A percentile compares a stretch with the other conserved stretches of the same genome.
Evolutionary conservation across 2,797 vertebrate genomes (phyloP).

Genomic region (Cryptoblepharus egeriae): DNA sequence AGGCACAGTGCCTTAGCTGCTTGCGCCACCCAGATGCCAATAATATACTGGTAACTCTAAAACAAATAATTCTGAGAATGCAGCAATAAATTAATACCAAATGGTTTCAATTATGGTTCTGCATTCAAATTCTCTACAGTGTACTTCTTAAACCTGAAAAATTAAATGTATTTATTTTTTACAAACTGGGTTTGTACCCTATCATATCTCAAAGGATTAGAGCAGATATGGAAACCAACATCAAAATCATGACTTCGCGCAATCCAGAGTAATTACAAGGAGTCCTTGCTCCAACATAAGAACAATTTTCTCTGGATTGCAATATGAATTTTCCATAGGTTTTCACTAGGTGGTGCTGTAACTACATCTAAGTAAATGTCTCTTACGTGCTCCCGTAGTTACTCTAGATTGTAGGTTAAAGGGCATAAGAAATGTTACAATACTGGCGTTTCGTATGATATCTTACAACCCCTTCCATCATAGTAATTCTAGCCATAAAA

Average conservation of each 20-base stretch:
- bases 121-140: background rate
- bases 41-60: background rate
- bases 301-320: too few species aligned
- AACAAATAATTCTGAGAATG: background rate
- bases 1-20: too few species aligned
- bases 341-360: too few species aligned
- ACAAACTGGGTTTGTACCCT: background rate
- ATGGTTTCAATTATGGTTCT: background rate
- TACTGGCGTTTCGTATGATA: too few species aligned
- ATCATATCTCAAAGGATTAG: background rate
- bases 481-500: background rate
- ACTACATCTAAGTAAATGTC: too few species aligned
- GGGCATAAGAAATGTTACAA: background rate
- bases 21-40: background rate
- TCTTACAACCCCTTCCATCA: background rate
- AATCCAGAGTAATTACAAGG: too few species aligned
- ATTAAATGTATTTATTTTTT: background rate
- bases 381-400: too few species aligned
- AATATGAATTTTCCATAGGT: too few species aligned
- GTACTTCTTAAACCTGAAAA: background rate
- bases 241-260: background rate
- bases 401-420: too few species aligned
- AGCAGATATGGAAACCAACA: background rate
- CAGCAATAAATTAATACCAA: background rate
- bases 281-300: too few species aligned